Percentiles rank a stretch among this genome's conserved stretches.
These are phyloP conservation scores for Lagothrix lagotricha DNA, from an alignment of 2,797 vertebrate species.

Conservation along the genomic window DNA sequence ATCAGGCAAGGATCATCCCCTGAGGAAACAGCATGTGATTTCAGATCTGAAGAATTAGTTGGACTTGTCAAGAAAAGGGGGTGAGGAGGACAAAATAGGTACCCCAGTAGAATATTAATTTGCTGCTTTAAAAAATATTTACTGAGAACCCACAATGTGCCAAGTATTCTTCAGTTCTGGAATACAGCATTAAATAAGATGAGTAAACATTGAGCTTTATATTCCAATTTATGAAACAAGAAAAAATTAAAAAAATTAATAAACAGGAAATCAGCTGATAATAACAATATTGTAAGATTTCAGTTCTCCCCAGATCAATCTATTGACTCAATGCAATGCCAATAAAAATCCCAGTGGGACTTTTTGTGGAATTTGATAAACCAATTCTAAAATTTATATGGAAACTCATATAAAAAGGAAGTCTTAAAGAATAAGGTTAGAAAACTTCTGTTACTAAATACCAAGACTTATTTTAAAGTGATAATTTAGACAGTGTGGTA, in stretches of 20 bases:
- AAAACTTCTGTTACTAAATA: neutral
- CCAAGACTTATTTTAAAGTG: conserved; percentile 22
- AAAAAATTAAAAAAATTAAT: neutral
- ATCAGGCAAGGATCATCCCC: neutral
- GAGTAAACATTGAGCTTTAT: neutral
- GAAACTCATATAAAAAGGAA: neutral
- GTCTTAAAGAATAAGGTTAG: neutral
- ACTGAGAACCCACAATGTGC: neutral
- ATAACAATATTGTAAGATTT: neutral
- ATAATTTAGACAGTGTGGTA: neutral
- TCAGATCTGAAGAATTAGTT: conserved; percentile 1
- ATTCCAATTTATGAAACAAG: neutral
- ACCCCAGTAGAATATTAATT: neutral
- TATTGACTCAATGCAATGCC: neutral
- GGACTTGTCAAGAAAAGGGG: neutral
- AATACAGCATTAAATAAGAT: neutral
- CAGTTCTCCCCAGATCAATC: neutral
- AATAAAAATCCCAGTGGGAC: neutral
- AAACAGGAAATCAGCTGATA: neutral
- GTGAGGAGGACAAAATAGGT: neutral
- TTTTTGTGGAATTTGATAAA: conserved; percentile 15
- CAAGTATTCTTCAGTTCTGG: neutral
- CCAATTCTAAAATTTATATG: conserved; percentile 2
- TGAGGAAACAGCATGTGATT: conserved; percentile 1
- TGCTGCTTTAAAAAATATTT: neutral